Evolutionary conservation across 2,888 invertebrate genomes (phyloP).

Genomic region (Spilosoma lubricipeda): DNA sequence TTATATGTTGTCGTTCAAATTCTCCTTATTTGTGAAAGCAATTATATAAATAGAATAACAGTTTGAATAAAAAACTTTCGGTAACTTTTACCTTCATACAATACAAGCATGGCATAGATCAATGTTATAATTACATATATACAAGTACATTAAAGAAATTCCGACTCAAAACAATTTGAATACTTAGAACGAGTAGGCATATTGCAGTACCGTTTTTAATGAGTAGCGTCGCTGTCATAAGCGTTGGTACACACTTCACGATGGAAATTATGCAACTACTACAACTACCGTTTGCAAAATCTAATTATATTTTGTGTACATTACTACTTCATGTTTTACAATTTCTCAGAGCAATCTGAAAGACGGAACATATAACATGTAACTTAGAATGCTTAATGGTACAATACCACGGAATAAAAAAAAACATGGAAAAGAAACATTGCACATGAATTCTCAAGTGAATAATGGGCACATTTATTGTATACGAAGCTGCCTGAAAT

Average conservation of each 20-base stretch:
- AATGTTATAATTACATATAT: neutral
- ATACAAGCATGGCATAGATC: neutral
- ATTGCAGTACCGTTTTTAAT: neutral
- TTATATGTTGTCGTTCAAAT: neutral
- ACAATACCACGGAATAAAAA: neutral
- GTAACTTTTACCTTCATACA: neutral
- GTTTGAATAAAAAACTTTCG: neutral
- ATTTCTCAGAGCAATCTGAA: neutral
- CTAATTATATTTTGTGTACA: neutral
- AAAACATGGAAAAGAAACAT: neutral
- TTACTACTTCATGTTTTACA: neutral
- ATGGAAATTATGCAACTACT: neutral
- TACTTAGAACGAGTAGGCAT: neutral
- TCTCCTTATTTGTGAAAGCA: neutral
- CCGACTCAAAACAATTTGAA: neutral
- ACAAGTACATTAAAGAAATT: neutral
- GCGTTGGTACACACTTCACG: neutral
- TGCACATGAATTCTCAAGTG: neutral
- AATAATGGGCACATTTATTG: constrained; percentile 4
- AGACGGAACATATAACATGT: neutral
- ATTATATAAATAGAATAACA: neutral
- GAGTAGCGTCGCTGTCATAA: neutral
- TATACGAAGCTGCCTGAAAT: neutral
- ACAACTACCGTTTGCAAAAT: neutral
- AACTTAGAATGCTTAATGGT: too few relatives aligned